Percentiles rank a stretch among this genome's conserved stretches.
These are phyloP conservation scores for Cosmia trapezina DNA, from an alignment of 2,888 invertebrate genomes.

Conservation along the genomic window DNA sequence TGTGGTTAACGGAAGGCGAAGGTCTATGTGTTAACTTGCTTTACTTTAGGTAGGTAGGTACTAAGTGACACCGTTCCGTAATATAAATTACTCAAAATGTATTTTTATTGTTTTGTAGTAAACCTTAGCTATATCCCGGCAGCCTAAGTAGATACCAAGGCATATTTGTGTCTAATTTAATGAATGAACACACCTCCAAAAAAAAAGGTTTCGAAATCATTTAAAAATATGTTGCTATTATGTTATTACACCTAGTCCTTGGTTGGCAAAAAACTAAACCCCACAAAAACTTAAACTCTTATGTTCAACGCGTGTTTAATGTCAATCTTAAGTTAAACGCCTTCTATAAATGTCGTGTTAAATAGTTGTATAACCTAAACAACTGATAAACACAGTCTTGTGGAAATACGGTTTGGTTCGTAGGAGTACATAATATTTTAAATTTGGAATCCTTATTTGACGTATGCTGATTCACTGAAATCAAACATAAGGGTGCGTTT, in stretches of 20 bases:
- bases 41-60: constrained; percentile 40
- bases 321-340: too few species aligned
- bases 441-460: not conserved
- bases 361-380: too few species aligned
- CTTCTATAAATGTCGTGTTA: too few species aligned
- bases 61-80: constrained; percentile 51
- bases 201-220: too few species aligned
- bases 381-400: too few species aligned
- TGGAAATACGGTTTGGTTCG: not conserved
- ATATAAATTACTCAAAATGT: constrained; percentile 8
- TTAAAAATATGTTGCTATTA: not conserved
- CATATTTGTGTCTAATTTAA: not conserved
- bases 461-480: not conserved
- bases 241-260: not conserved
- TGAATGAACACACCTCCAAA: too few species aligned
- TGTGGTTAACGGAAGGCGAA: constrained; percentile 67
- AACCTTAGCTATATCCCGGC: not conserved
- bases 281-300: too few species aligned
- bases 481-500: not conserved
- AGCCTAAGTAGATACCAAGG: not conserved
- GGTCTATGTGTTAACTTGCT: constrained; percentile 68
- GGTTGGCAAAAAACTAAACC: not conserved
- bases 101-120: constrained; percentile 2
- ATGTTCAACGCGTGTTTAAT: too few species aligned
- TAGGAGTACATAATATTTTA: not conserved